Evolutionary conservation across 2,888 invertebrate species (phyloP).

Genomic region (Parthenolecanium corni): DNA sequence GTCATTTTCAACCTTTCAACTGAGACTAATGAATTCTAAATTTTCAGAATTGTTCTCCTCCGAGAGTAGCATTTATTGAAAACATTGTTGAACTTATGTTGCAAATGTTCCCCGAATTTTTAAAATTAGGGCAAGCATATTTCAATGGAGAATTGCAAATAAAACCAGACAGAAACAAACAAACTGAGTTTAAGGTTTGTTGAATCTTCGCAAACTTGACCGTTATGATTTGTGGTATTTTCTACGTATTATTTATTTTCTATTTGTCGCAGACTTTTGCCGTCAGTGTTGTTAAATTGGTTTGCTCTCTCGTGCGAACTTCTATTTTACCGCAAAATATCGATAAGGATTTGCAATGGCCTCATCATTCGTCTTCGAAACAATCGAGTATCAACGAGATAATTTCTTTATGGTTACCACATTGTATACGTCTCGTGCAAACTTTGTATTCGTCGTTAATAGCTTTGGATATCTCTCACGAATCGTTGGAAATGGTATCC

Average conservation of each 20-base stretch:
- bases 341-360: slow-evolving; percentile 43
- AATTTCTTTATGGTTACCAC: slow-evolving; percentile 53
- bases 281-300: slow-evolving; percentile 59
- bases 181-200: slow-evolving; percentile 60
- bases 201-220: slow-evolving; percentile 21
- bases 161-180: slow-evolving; percentile 58
- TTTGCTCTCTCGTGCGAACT: slow-evolving; percentile 58
- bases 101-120: slow-evolving; percentile 75
- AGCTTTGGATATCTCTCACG: slow-evolving; percentile 73
- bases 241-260: no score
- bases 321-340: slow-evolving; percentile 57
- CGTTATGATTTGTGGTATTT: slow-evolving; percentile 22
- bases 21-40: not conserved
- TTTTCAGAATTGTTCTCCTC: slow-evolving; percentile 44
- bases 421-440: slow-evolving; percentile 67
- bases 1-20: not conserved
- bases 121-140: slow-evolving; percentile 91
- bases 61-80: slow-evolving; percentile 64
- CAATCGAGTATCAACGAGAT: slow-evolving; percentile 19
- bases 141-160: slow-evolving; percentile 77
- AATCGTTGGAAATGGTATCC: slow-evolving; percentile 74
- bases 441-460: slow-evolving; percentile 70
- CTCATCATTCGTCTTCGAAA: slow-evolving; percentile 33
- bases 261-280: slow-evolving; percentile 56
- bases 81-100: slow-evolving; percentile 63